Conservation (phyloP, 2,888 invertebrate species). For the Tenthredo distinguenda region DNA sequence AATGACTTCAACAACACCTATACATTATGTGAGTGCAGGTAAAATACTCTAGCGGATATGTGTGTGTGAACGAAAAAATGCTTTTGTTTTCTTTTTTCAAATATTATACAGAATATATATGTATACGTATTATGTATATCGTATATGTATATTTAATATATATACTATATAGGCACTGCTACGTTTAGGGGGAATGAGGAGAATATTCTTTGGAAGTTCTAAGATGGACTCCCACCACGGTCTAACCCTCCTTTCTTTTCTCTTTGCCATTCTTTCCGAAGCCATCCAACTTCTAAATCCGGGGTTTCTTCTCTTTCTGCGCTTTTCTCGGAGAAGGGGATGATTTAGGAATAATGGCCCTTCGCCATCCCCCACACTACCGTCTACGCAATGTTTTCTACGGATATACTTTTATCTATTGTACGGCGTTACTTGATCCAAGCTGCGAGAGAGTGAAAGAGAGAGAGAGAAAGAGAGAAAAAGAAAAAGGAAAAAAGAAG, state of each 20-base stretch:
- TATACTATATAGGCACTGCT: conserved; percentile 38
- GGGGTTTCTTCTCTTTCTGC: conserved; percentile 49
- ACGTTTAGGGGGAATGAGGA: conserved; percentile 37
- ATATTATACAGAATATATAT: conserved; percentile 22
- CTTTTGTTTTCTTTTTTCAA: background rate
- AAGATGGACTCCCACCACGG: conserved; percentile 39
- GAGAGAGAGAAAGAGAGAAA: background rate
- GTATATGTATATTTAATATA: background rate
- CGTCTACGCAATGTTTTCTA: conserved; percentile 29
- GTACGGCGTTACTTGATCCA: conserved; percentile 16
- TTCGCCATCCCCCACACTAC: conserved; percentile 26
- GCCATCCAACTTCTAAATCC: conserved; percentile 60
- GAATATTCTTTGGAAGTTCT: conserved; percentile 45
- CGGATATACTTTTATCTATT: conserved; percentile 27
- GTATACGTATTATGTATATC: background rate
- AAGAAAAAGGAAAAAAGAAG: background rate
- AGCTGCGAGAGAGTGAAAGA: background rate
- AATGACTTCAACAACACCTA: background rate
- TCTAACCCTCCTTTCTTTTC: conserved; percentile 50
- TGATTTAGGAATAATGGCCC: conserved; percentile 48
- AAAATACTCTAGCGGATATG: background rate
- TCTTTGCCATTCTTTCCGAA: conserved; percentile 59
- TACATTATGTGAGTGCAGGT: background rate
- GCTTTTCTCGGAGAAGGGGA: background rate
- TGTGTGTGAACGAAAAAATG: background rate